These are phyloP conservation scores for Spatulosminthurus flaviceps DNA, from an alignment of 2,888 invertebrate genomes.

Conservation along the genomic window DNA sequence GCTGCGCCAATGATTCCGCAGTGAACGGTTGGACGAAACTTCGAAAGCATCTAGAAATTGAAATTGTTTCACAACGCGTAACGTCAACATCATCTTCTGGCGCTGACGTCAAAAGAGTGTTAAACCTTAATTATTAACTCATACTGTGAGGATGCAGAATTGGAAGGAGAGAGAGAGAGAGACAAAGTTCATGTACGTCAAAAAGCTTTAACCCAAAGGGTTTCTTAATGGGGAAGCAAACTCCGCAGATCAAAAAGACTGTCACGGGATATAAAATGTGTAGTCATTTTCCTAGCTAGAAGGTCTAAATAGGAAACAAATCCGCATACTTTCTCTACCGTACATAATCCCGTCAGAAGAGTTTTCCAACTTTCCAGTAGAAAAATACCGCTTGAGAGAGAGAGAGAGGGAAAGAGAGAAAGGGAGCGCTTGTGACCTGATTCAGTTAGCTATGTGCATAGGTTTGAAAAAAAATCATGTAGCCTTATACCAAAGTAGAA, in stretches of 20 bases:
- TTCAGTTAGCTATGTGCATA: too few relatives aligned
- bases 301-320: background rate
- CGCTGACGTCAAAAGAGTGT: conserved; percentile 35
- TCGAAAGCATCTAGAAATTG: conserved; percentile 32
- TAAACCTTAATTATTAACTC: conserved; percentile 40
- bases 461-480: too few relatives aligned
- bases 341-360: background rate
- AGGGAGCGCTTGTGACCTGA: too few relatives aligned
- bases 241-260: conserved; percentile 18
- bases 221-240: conserved; percentile 13
- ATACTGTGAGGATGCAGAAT: conserved; percentile 13
- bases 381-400: too few relatives aligned
- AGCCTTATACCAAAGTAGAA: background rate
- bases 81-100: conserved; percentile 18
- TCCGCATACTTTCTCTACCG: background rate
- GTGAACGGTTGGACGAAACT: background rate
- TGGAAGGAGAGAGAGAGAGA: background rate
- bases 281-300: background rate
- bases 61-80: conserved; percentile 32
- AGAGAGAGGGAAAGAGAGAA: too few relatives aligned
- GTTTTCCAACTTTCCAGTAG: too few relatives aligned
- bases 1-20: background rate
- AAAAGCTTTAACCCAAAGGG: conserved; percentile 1
- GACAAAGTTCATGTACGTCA: conserved; percentile 1
- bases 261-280: background rate